A percentile compares a stretch with the other conserved stretches of the same genome.
Evolutionary conservation across 2,888 invertebrate species (phyloP).

Genomic region (Polyommatus icarus): DNA sequence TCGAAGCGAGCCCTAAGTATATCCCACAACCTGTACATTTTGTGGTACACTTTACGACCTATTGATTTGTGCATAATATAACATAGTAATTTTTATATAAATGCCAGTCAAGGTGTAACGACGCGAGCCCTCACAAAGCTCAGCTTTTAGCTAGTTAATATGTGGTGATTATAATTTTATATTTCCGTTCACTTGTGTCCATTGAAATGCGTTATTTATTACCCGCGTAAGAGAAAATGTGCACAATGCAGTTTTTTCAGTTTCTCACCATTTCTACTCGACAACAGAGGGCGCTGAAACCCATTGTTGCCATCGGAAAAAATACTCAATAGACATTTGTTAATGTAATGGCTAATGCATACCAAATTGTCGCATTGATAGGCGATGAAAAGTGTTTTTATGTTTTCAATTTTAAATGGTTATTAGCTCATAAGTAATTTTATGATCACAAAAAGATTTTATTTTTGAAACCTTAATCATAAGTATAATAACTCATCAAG

Average conservation of each 20-base stretch:
- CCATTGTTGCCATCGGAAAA: conserved; percentile 44
- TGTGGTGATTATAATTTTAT: background rate
- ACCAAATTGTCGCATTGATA: conserved; percentile 8
- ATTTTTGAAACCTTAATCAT: too few relatives aligned
- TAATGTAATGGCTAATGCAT: background rate
- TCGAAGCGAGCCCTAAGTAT: too few relatives aligned
- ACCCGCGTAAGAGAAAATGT: conserved; percentile 47
- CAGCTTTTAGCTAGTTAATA: too few relatives aligned
- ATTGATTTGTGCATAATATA: too few relatives aligned
- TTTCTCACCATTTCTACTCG: conserved; percentile 65
- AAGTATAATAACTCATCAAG: too few relatives aligned
- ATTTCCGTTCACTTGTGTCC: background rate
- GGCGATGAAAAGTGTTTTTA: background rate
- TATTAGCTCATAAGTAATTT: background rate
- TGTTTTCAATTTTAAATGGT: background rate
- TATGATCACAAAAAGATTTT: background rate
- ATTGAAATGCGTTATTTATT: conserved; percentile 24
- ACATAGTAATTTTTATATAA: too few relatives aligned
- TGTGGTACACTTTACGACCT: too few relatives aligned
- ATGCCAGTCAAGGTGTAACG: too few relatives aligned
- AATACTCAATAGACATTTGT: conserved; percentile 31
- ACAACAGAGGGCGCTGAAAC: conserved; percentile 61
- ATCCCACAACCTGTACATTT: too few relatives aligned
- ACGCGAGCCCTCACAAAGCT: too few relatives aligned
- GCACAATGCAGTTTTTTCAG: conserved; percentile 44